phyloP scores from a whole-genome alignment of 53 echinoderm and acorn worm species.

The Holothuria leucospilota region DNA sequence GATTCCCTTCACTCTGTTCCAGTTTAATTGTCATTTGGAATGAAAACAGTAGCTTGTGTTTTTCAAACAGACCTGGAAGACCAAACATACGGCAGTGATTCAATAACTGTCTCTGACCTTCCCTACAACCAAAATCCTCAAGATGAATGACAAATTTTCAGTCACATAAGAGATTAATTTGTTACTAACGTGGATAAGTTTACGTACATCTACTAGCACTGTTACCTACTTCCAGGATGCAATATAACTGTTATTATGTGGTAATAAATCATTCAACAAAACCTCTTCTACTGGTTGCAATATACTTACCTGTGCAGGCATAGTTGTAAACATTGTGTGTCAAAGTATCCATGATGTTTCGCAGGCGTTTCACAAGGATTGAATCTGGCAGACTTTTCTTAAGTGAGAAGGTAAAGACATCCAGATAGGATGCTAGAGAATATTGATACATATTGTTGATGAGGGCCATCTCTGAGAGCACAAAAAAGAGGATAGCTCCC shows the following conservation, averaged over 20 bases:
- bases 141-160: too few species aligned
- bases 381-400: conserved; percentile 98
- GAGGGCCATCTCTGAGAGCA: conserved; percentile 98
- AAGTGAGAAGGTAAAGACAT: conserved; percentile 92
- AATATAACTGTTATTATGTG: too few species aligned
- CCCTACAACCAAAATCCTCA: too few species aligned
- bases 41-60: conserved; percentile 99
- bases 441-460: conserved; percentile 99
- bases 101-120: too few species aligned
- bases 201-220: too few species aligned
- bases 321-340: conserved; percentile 99
- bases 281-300: too few species aligned
- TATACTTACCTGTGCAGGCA: conserved; percentile 87
- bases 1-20: conserved; percentile 92
- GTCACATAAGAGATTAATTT: too few species aligned
- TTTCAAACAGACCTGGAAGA: conserved; percentile 94
- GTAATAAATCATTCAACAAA: too few species aligned
- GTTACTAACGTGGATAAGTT: too few species aligned
- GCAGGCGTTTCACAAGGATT: conserved; percentile 90
- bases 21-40: conserved; percentile 99
- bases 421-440: conserved; percentile 93
- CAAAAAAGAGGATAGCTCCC: conserved; percentile 99
- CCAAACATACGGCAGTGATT: not conserved
- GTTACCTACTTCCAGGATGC: too few species aligned
- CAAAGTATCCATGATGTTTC: conserved; percentile 97